Base-by-base conservation (phyloP, 2,797 vertebrate genomes). In the Zalophus californianus region DNA sequence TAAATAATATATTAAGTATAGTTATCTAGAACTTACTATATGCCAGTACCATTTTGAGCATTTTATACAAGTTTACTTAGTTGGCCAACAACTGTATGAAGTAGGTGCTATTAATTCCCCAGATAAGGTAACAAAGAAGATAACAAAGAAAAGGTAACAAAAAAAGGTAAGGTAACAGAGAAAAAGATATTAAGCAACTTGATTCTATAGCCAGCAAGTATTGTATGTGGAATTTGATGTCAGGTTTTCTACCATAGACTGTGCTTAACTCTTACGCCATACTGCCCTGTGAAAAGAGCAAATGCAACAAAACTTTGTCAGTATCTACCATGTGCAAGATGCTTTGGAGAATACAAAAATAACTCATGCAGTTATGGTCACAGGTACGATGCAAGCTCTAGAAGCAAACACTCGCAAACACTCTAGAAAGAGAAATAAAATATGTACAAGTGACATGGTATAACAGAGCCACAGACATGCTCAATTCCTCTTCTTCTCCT, bases 391-490 rank as follows among this genome's bases (percentile, higher is more conserved):
- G n/a, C 15, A 27, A 62, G 10, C 18, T 70, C 54, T 32, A 62
- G 72, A 70, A 87, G 12, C 48, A 35, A 48, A 78, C 16, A 4
- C 32, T 48, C 38, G 12, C 48, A 35, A 48, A 78, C 16, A 4
- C 32, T 48, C 38, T 21, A 15, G 35, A 60, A 64, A 62, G 16
- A 58, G 52, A 56, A 56, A 21, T 60, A 9, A 27, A 68, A 27
- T 56, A 25, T 12, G 10, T 18, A 56, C 35, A 41, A 73, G 44
- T 6, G 9, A 50, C 35, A 38, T 2, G 58, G 5, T 6, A 27
- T 2, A 6, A 1, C 1, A 44, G 29, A 62, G 18, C 0, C 15
- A 13, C 38, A 18, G 13, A 56, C 16, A 6, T 14, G 25, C 12
- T 5, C 52, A 0, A 1, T 25, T 18, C 0, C 44, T 11, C 20